These are phyloP conservation scores for Chymomyza amoena DNA, from an alignment of 2,888 invertebrate species.

Conservation along the genomic window DNA sequence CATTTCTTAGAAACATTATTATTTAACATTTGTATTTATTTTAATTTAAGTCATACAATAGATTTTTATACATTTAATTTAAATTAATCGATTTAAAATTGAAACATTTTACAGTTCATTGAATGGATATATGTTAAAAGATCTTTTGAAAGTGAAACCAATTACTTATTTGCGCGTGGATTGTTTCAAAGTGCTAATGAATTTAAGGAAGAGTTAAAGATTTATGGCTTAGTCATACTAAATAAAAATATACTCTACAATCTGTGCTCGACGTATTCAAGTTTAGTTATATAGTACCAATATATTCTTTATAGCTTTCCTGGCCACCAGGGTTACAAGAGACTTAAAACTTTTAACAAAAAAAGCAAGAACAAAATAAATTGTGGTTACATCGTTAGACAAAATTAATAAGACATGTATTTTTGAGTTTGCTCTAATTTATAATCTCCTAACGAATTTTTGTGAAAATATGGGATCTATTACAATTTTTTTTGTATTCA, in stretches of 20 bases:
- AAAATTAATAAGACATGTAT: no score
- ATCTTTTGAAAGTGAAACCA: background rate
- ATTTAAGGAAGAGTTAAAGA: background rate
- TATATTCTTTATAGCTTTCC: no score
- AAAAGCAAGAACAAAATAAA: no score
- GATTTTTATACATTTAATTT: constrained; percentile 17
- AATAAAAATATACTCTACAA: background rate
- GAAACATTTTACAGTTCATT: constrained; percentile 31
- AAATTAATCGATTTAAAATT: constrained; percentile 28
- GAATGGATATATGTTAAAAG: background rate
- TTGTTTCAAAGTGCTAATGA: background rate
- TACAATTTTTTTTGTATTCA: no score
- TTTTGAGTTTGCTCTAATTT: no score
- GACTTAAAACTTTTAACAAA: no score
- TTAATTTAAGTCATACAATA: constrained; percentile 23
- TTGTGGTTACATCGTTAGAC: no score
- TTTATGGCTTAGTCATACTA: background rate
- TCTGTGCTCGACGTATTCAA: no score
- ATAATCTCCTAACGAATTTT: no score
- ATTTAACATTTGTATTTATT: constrained; percentile 27
- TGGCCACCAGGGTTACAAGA: no score
- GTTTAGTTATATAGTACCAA: no score
- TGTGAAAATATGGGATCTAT: no score
- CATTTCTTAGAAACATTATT: constrained; percentile 30
- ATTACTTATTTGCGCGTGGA: background rate